A percentile compares a stretch with the other conserved stretches of the same genome.
These are phyloP conservation scores for Petrocephalus sullivani DNA, from an alignment of 2,797 vertebrate genomes.

Conservation along the genomic window DNA sequence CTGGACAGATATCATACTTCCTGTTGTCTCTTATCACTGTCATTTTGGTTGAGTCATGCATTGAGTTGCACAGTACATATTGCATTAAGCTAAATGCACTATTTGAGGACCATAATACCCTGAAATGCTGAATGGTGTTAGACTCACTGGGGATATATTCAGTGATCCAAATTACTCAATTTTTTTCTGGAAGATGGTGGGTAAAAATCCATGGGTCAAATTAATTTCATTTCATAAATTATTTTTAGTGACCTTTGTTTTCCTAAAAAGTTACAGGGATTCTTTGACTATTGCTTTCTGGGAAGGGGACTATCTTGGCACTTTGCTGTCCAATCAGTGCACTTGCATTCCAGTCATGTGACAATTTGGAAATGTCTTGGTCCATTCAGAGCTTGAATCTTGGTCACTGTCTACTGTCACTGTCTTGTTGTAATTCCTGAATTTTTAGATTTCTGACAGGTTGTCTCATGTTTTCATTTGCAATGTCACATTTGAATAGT, in stretches of 20 bases:
- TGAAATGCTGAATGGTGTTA: not conserved
- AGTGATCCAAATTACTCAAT: not conserved
- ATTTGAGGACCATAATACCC: not conserved
- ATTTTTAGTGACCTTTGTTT: not conserved
- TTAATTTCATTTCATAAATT: not conserved
- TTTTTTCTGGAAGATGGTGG: not conserved
- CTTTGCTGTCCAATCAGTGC: not conserved
- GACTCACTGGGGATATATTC: not conserved
- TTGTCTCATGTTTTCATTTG: slow-evolving; percentile 1
- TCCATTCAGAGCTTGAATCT: slow-evolving; percentile 9
- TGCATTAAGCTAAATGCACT: not conserved
- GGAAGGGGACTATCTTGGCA: not conserved
- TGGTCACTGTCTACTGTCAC: not conserved
- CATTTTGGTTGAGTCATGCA: not conserved
- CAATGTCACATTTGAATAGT: not conserved
- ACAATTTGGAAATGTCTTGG: not conserved
- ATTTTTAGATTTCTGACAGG: not conserved
- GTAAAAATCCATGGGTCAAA: not conserved
- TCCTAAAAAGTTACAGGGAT: not conserved
- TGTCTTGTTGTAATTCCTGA: not conserved
- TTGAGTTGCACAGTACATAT: not conserved
- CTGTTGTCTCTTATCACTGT: not conserved
- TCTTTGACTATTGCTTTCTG: not conserved
- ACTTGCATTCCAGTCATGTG: not conserved
- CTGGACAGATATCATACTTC: not conserved